Base-by-base conservation (phyloP, 2,888 invertebrate genomes). In the Volucella inflata region DNA sequence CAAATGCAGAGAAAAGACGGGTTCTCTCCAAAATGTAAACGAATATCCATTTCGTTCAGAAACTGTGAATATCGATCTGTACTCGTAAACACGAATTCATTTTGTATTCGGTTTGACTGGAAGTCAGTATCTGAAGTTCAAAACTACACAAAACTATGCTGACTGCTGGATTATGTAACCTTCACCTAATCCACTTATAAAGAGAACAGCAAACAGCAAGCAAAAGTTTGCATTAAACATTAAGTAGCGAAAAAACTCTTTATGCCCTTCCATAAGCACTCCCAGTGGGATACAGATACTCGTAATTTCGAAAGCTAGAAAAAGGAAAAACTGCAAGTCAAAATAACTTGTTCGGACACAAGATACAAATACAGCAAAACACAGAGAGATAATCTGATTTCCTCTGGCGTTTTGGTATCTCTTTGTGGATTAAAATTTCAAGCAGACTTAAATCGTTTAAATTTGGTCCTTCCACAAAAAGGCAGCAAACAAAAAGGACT, bases 341-440 rank as follows among this genome's bases (percentile, higher is more conserved):
- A 12, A 9, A 8, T 12, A 50, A 16, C 36, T 46, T 30, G 4
- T 46, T 0, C 8, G 16, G 30, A 50, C 36, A 50, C 2, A 14
- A 10, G 10, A 30, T 30, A 30, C 30, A 30, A 6, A 30, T 6
- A 30, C 30, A 30, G 6, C 30, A 30, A 30, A 30, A 6, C 30
- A 30, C 30, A 38, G 14, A 2, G 1, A 2, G n/a, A 65, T 21
- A 51, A 51, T 51, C 12, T 1, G 12, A 21, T 51, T 65, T 48
- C n/a, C 40, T 40, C 2, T 12, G 51, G 16, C 17, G 8, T 12
- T 50, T 53, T 21, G 40, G 2, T 40, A 51, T 44, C n/a, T 21
- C 44, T 57, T 48, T 38, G 11, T 10, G 57, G 70, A 70, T 70
- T 57, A 70, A 70, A 70, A 44, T 55, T 48, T 48, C 30, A 70